Evolutionary conservation across 2,113 vertebrate species (phyloP).

Genomic region (Struthio camelus): DNA sequence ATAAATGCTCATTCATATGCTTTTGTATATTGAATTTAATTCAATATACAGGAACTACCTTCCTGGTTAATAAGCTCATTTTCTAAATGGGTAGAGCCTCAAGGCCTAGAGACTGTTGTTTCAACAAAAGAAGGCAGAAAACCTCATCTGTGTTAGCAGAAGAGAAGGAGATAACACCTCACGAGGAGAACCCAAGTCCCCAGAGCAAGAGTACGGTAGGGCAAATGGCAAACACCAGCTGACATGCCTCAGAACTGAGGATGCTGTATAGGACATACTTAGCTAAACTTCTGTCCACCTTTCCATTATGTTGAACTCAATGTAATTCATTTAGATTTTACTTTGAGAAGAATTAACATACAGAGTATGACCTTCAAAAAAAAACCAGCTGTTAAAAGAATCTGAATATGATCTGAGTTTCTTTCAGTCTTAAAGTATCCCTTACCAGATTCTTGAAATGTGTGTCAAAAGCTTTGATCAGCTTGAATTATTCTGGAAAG

Average conservation of each 20-base stretch:
- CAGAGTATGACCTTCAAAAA: neutral
- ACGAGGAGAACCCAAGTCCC: constrained; percentile 1
- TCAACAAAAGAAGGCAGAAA: neutral
- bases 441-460: neutral
- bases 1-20: neutral
- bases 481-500: neutral
- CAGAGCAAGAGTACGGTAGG: constrained; percentile 17
- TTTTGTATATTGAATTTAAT: neutral
- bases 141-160: neutral
- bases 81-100: neutral
- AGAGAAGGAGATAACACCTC: constrained; percentile 29
- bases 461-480: neutral
- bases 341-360: neutral
- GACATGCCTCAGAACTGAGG: neutral
- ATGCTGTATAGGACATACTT: neutral
- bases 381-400: neutral
- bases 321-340: neutral
- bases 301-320: neutral
- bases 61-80: neutral
- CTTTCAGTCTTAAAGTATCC: neutral
- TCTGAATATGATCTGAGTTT: neutral
- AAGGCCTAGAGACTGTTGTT: neutral
- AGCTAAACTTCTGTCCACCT: neutral
- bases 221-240: neutral
- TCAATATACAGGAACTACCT: too few species aligned